Percentiles rank a stretch among this genome's conserved stretches.
Evolutionary conservation across 2,797 vertebrate species (phyloP).

Genomic region (Eulemur albifrons): DNA sequence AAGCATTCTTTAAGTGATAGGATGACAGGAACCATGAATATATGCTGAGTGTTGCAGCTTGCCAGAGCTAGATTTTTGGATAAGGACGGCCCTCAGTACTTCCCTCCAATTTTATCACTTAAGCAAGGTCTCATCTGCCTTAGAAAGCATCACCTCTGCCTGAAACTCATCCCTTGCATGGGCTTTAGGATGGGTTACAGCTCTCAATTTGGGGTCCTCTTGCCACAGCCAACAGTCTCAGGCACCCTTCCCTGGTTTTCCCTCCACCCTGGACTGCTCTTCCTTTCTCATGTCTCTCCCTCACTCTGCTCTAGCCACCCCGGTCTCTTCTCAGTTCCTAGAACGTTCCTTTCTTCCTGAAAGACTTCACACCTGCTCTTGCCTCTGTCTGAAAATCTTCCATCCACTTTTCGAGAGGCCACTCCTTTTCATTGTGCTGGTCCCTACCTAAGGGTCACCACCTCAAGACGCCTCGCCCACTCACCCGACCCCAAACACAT

Average conservation of each 20-base stretch:
- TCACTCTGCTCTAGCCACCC: neutral
- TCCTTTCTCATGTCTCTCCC: neutral
- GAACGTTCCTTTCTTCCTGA: neutral
- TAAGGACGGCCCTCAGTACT: neutral
- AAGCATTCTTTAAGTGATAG: neutral
- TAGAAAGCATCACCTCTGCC: neutral
- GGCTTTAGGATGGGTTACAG: neutral
- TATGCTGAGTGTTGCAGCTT: accelerated
- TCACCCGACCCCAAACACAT: neutral
- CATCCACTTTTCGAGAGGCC: neutral
- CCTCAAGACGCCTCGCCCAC: neutral
- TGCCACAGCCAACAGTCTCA: neutral
- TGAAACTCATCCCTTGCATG: neutral
- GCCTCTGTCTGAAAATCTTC: neutral
- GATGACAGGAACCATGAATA: neutral
- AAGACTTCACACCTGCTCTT: neutral
- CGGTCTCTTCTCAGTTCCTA: neutral
- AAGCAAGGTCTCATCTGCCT: neutral
- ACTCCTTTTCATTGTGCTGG: neutral
- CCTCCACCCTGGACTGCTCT: neutral
- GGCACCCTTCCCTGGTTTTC: neutral
- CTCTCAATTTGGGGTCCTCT: neutral
- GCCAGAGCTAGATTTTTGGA: neutral
- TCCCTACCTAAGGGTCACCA: neutral
- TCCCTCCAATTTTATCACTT: neutral